Evolutionary conservation across 2,797 vertebrate genomes (phyloP).

Genomic region (Lepilemur ruficaudatus): DNA sequence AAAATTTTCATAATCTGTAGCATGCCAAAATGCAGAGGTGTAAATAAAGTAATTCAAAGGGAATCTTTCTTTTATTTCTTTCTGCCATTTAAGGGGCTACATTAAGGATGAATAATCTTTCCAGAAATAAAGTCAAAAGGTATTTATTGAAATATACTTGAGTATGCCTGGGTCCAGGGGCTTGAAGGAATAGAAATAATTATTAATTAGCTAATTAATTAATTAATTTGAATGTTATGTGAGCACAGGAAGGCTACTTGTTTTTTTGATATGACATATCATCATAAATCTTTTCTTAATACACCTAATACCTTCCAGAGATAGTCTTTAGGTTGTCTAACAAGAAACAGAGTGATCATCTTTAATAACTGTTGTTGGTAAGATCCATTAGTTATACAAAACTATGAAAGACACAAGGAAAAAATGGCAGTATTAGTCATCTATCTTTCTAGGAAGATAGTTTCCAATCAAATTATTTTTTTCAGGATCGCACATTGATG

Average conservation of each 20-base stretch:
- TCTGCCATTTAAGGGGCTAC: background rate
- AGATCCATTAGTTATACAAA: background rate
- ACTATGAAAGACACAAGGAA: background rate
- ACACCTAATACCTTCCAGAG: background rate
- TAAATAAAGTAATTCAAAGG: slow-evolving; percentile 61
- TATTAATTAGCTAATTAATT: background rate
- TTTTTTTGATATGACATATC: background rate
- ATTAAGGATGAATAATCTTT: background rate
- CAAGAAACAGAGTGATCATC: background rate
- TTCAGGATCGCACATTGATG: background rate
- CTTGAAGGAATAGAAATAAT: slow-evolving; percentile 41
- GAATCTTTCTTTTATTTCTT: slow-evolving; percentile 31
- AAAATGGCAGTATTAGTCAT: background rate
- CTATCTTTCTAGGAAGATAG: slow-evolving; percentile 6
- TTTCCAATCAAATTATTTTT: background rate
- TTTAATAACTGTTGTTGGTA: background rate
- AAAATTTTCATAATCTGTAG: slow-evolving; percentile 34
- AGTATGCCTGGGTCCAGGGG: background rate
- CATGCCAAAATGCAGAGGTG: slow-evolving; percentile 36
- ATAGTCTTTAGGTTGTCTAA: background rate
- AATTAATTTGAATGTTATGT: background rate
- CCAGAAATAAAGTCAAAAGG: slow-evolving; percentile 45
- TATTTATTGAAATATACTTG: slow-evolving; percentile 47
- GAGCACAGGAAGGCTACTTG: background rate
- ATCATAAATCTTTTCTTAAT: background rate